Evolutionary conservation across 2,888 invertebrate species (phyloP).

Genomic region (Anthophora plumipes): DNA sequence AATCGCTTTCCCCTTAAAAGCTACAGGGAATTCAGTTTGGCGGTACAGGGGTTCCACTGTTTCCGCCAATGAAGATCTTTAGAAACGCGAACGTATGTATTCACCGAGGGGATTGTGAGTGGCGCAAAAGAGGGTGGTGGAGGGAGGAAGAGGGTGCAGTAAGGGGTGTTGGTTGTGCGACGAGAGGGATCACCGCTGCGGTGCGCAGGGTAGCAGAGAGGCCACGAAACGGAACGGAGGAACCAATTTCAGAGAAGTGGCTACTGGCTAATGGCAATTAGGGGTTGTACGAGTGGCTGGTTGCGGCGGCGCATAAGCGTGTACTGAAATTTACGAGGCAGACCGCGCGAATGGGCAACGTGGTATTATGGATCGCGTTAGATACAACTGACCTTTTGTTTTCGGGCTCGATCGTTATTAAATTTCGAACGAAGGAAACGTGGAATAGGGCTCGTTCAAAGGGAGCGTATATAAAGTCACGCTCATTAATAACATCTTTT

Average conservation of each 20-base stretch:
- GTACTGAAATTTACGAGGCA: conserved; percentile 70
- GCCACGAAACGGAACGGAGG: conserved; percentile 63
- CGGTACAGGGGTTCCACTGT: conserved; percentile 7
- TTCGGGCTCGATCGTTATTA: conserved; percentile 49
- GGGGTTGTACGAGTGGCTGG: conserved; percentile 70
- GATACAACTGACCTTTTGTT: conserved; percentile 46
- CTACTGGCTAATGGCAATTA: conserved; percentile 74
- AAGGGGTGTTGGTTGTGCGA: conserved; percentile 1
- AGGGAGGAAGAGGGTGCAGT: background rate
- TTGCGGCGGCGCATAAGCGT: conserved; percentile 68
- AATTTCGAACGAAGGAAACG: conserved; percentile 30
- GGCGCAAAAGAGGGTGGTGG: background rate
- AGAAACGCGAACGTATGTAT: conserved; percentile 38
- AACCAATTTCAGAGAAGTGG: conserved; percentile 73
- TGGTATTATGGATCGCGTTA: conserved; percentile 50
- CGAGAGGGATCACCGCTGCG: conserved; percentile 54
- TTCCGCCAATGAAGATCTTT: conserved; percentile 45
- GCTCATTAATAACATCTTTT: too few species aligned
- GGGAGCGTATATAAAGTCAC: too few species aligned
- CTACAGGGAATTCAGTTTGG: conserved; percentile 12
- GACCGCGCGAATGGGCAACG: conserved; percentile 64
- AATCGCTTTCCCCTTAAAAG: conserved; percentile 1
- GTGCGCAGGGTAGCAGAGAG: conserved; percentile 43
- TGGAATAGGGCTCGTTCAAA: background rate
- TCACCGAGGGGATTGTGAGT: too few species aligned